These are phyloP conservation scores for Danio rerio DNA, from an alignment of 2,113 vertebrate species.

Conservation along the genomic window GRCz12tu NC_133197.1:22565501-22566000, in stretches of 20 bases:
- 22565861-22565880: slow-evolving; percentile 65
- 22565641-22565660: slow-evolving; percentile 69
- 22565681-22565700: slow-evolving; percentile 70
- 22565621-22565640: slow-evolving; percentile 67
- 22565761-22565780: slow-evolving; percentile 70
- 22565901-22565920: slow-evolving; percentile 51
- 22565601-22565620: slow-evolving; percentile 67
- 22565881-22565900: slow-evolving; percentile 51
- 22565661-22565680: slow-evolving; percentile 72
- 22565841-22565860: slow-evolving; percentile 32
- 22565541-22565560: slow-evolving; percentile 10
- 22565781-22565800: slow-evolving; percentile 35
- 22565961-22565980: slow-evolving; percentile 58
- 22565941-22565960: slow-evolving; percentile 44
- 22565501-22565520: too few species aligned
- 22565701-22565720: slow-evolving; percentile 61
- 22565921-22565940: slow-evolving; percentile 53
- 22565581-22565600: slow-evolving; percentile 74
- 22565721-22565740: slow-evolving; percentile 73
- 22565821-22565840: slow-evolving; percentile 59
- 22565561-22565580: slow-evolving; percentile 39
- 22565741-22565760: slow-evolving; percentile 72
- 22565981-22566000: slow-evolving; percentile 36
- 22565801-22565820: slow-evolving; percentile 56
- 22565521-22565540: slow-evolving; percentile 15